These are phyloP conservation scores for Heliconius sara DNA, from an alignment of 2,888 invertebrate species.

Conservation along the genomic window DNA sequence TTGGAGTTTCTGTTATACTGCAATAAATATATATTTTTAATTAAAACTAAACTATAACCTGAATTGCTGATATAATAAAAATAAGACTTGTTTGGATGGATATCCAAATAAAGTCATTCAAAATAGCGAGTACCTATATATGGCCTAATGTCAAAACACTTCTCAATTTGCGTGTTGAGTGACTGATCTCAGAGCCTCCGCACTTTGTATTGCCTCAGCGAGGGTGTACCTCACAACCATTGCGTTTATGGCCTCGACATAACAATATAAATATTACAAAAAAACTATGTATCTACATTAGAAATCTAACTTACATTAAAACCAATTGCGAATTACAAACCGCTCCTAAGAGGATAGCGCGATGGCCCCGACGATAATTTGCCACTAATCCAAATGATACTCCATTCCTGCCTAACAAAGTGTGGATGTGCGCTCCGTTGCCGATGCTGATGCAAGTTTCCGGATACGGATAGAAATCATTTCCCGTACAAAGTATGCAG, in stretches of 20 bases:
- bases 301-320: conserved; percentile 28
- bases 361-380: conserved; percentile 47
- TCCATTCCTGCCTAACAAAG: conserved; percentile 37
- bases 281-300: conserved; percentile 9
- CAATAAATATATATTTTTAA: background rate
- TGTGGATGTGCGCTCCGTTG: conserved; percentile 72
- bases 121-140: no score
- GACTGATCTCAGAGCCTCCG: no score
- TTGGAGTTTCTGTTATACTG: no score
- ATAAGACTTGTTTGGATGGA: no score
- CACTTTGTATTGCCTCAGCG: no score
- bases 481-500: conserved; percentile 8
- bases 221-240: no score
- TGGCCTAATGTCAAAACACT: no score
- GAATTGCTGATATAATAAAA: background rate
- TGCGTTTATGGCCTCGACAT: background rate
- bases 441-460: conserved; percentile 58
- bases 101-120: no score
- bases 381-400: conserved; percentile 31
- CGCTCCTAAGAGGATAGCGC: conserved; percentile 43
- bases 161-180: no score
- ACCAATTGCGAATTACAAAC: conserved; percentile 33
- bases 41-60: background rate
- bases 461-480: conserved; percentile 59
- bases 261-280: background rate